Evolutionary conservation across 2,797 vertebrate species (phyloP).

Genomic region (Corythornis leucogaster): DNA sequence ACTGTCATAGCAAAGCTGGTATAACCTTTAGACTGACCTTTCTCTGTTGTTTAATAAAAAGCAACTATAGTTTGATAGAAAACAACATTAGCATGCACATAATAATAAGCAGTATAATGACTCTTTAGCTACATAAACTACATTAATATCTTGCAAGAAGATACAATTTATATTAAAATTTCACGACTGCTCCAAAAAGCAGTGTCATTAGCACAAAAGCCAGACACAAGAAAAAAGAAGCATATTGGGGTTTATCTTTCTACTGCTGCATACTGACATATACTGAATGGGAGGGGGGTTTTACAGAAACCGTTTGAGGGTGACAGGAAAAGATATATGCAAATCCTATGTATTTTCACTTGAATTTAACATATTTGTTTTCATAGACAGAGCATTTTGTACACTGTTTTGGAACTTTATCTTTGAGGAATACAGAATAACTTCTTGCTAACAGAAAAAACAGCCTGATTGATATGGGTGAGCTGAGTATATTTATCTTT

Average conservation of each 20-base stretch:
- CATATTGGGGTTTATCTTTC: not conserved
- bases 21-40: constrained; percentile 40
- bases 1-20: not conserved
- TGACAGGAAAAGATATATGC: not conserved
- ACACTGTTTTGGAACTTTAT: not conserved
- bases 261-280: not conserved
- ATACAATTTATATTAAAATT: constrained; percentile 27
- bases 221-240: not conserved
- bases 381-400: not conserved
- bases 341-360: not conserved
- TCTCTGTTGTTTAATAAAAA: constrained; percentile 26
- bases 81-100: constrained; percentile 39
- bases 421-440: not conserved
- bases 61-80: not conserved
- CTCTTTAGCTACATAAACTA: not conserved
- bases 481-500: not conserved
- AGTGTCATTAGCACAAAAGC: not conserved
- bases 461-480: rapidly evolving
- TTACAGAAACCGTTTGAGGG: not conserved
- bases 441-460: not conserved
- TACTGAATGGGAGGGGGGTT: not conserved
- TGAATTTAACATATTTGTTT: not conserved
- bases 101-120: constrained; percentile 31
- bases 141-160: constrained; percentile 9
- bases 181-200: not conserved